These are phyloP conservation scores for Philereme transversata DNA, from an alignment of 2,888 invertebrate species.

Conservation along the genomic window DNA sequence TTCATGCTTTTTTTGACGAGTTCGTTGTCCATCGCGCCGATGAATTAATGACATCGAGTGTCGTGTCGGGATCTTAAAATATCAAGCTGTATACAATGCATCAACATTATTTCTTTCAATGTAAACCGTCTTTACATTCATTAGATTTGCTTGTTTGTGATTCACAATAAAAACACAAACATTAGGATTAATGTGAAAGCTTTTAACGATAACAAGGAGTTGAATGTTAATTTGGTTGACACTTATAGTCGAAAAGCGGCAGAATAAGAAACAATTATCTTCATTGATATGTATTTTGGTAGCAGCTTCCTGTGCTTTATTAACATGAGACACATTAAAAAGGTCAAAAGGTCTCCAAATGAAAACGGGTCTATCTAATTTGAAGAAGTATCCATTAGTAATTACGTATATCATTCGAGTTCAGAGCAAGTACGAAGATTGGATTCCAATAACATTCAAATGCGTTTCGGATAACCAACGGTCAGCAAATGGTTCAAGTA, in stretches of 20 bases:
- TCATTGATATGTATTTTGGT: conserved; percentile 32
- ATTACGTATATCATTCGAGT: conserved; percentile 57
- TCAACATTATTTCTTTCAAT: conserved; percentile 51
- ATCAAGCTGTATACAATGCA: conserved; percentile 51
- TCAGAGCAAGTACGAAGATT: conserved; percentile 48
- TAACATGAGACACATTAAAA: conserved; percentile 33
- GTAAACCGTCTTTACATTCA: conserved; percentile 20
- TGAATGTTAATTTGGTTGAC: conserved; percentile 26
- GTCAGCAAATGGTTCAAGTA: conserved; percentile 39
- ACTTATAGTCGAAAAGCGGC: conserved; percentile 17
- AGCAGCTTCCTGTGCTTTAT: conserved; percentile 34
- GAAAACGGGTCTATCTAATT: conserved; percentile 49
- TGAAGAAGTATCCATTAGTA: conserved; percentile 55
- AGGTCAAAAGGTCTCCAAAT: conserved; percentile 29
- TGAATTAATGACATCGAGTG: conserved; percentile 63
- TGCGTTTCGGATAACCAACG: conserved; percentile 52
- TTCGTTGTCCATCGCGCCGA: conserved; percentile 63
- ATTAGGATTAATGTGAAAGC: conserved; percentile 19
- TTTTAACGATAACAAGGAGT: conserved; percentile 21
- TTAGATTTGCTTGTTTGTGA: conserved; percentile 24
- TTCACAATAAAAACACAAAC: conserved; percentile 23
- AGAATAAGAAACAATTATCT: conserved; percentile 27
- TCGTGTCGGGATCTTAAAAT: conserved; percentile 58
- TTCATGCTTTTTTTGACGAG: conserved; percentile 70
- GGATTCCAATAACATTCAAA: conserved; percentile 63